Evolutionary conservation across 1,140 invertebrate species (phyloP).

Genomic region (Cotesia vestalis): DNA sequence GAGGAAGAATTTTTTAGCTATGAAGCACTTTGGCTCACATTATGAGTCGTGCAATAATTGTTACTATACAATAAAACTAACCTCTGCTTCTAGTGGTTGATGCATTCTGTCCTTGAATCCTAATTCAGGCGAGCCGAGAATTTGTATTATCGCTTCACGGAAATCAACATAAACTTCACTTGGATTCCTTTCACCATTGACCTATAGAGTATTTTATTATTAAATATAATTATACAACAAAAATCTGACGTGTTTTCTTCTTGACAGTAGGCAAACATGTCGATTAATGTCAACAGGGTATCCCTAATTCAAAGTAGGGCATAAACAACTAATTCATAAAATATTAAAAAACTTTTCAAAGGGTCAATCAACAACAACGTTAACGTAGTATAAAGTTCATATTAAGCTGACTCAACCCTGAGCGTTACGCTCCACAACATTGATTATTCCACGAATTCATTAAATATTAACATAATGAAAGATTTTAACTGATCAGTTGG

Average conservation of each 20-base stretch:
- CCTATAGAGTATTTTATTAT: slow-evolving; percentile 61
- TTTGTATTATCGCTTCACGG: slow-evolving; percentile 75
- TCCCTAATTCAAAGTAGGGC: slow-evolving; percentile 3
- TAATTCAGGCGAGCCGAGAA: slow-evolving; percentile 73
- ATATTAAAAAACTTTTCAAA: slow-evolving; percentile 2
- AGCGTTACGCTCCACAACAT: neutral
- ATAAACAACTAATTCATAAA: slow-evolving; percentile 13
- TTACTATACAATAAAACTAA: slow-evolving; percentile 40
- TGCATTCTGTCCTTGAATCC: slow-evolving; percentile 35
- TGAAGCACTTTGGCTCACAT: neutral
- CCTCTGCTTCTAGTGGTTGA: slow-evolving; percentile 57
- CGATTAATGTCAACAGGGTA: too few species aligned
- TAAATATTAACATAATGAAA: neutral
- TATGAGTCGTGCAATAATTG: neutral
- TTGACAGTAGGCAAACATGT: slow-evolving; percentile 1
- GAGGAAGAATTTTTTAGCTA: neutral
- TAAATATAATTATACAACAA: neutral
- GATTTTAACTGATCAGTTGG: neutral
- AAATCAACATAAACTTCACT: slow-evolving; percentile 85
- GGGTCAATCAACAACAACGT: neutral
- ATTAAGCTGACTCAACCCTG: slow-evolving; percentile 6
- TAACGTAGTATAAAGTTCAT: neutral
- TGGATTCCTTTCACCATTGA: slow-evolving; percentile 85
- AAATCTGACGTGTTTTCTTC: slow-evolving; percentile 5
- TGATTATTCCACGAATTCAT: slow-evolving; percentile 3